Conservation (phyloP, 2,888 invertebrate genomes). For the Pinctada fucata region DNA sequence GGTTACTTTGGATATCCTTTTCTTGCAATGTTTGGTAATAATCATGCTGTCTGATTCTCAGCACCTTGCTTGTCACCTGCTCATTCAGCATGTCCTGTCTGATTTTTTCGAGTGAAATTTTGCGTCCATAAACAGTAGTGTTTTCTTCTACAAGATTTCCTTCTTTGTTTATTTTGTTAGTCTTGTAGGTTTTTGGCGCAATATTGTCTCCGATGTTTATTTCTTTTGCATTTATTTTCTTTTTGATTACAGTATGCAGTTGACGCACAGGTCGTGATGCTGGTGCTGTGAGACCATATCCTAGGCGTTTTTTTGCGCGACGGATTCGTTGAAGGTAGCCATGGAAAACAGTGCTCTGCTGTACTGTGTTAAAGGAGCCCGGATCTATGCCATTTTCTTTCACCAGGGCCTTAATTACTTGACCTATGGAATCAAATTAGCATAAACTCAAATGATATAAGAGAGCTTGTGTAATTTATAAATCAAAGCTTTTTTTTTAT, state of each 20-base stretch:
- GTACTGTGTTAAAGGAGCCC: conserved; percentile 1
- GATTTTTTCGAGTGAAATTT: conserved; percentile 10
- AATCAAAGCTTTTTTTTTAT: too few species aligned
- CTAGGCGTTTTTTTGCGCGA: conserved; percentile 9
- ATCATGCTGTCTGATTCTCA: conserved; percentile 2
- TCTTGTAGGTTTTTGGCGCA: conserved; percentile 10
- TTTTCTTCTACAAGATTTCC: conserved; percentile 3
- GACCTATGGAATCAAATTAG: too few species aligned
- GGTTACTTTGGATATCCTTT: neutral
- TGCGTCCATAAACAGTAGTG: conserved; percentile 9
- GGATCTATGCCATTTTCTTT: conserved; percentile 8
- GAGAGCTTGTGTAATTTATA: too few species aligned
- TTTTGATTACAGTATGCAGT: neutral
- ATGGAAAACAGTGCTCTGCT: neutral
- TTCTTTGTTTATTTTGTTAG: conserved; percentile 7
- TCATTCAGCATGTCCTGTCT: neutral
- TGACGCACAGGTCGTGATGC: conserved; percentile 2
- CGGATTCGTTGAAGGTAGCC: conserved; percentile 16
- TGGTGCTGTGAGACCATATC: neutral
- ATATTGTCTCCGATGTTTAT: conserved; percentile 19
- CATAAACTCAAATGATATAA: too few species aligned
- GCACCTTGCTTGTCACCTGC: neutral
- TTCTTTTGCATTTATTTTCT: conserved; percentile 5
- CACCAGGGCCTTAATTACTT: conserved; percentile 1
- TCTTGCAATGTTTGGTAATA: conserved; percentile 1